Evolutionary conservation across 2,888 invertebrate genomes (phyloP).

Genomic region (Camptogramma bilineatum): DNA sequence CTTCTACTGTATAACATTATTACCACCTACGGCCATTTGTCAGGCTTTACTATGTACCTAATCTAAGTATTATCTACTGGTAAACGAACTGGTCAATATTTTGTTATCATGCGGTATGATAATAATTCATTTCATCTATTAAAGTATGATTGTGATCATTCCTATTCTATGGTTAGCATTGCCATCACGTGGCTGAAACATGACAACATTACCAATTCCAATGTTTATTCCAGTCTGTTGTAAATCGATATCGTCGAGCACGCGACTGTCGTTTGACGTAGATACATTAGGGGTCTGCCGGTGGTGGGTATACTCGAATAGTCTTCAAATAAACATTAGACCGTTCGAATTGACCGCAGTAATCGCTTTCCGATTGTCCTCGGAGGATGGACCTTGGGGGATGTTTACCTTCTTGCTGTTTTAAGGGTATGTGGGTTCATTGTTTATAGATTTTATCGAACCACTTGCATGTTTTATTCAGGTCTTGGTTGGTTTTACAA

Average conservation of each 20-base stretch:
- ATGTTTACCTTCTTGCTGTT: conserved; percentile 57
- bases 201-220: conserved; percentile 47
- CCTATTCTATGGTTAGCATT: conserved; percentile 41
- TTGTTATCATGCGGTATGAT: background rate
- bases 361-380: conserved; percentile 73
- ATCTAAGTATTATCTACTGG: background rate
- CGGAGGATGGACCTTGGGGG: conserved; percentile 49
- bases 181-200: conserved; percentile 42
- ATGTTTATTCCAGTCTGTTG: conserved; percentile 49
- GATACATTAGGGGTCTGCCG: conserved; percentile 54
- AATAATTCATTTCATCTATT: conserved; percentile 34
- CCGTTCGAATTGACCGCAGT: conserved; percentile 56
- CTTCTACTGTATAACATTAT: background rate
- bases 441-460: conserved; percentile 20
- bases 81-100: background rate
- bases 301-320: conserved; percentile 46
- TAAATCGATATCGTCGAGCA: conserved; percentile 61
- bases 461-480: background rate
- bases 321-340: conserved; percentile 74
- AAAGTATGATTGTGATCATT: conserved; percentile 36
- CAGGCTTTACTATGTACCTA: background rate
- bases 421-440: conserved; percentile 37
- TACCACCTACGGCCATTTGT: background rate
- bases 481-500: conserved; percentile 10
- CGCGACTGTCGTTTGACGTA: conserved; percentile 56